Evolutionary conservation across 1,140 invertebrate species (phyloP).

Genomic region (Epicauta chinensis): DNA sequence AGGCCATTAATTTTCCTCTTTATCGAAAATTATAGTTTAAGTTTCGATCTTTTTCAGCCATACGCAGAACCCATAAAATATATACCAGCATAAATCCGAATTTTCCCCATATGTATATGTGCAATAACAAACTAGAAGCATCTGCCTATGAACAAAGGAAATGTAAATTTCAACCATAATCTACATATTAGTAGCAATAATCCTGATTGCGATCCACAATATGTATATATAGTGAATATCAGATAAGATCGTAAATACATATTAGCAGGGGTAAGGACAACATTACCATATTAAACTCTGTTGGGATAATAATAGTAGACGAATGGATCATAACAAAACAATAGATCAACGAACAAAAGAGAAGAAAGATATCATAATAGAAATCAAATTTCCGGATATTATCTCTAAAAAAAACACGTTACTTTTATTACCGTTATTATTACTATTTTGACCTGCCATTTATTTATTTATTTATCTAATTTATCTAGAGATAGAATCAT

Average conservation of each 20-base stretch:
- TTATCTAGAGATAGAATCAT: no score
- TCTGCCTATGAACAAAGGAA: conserved; percentile 16
- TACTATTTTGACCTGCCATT: no score
- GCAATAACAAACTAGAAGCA: conserved; percentile 9
- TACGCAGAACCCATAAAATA: conserved; percentile 4
- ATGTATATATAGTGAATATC: neutral
- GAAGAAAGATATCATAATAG: no score
- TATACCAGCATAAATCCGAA: conserved; percentile 9
- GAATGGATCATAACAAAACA: no score
- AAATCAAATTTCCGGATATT: no score
- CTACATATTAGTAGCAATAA: conserved; percentile 19
- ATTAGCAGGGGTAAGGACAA: conserved; percentile 9
- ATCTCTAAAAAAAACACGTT: no score
- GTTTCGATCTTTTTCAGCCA: neutral
- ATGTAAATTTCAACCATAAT: conserved; percentile 17
- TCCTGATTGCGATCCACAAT: conserved; percentile 16
- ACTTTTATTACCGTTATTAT: no score
- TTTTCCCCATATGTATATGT: conserved; percentile 1
- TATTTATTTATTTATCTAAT: no score
- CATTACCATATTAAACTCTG: conserved; percentile 19
- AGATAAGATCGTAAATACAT: conserved; percentile 19
- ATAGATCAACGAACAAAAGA: no score
- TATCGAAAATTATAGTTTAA: conserved; percentile 1
- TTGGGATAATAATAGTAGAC: neutral
- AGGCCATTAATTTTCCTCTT: neutral